These are phyloP conservation scores for Idaea biselata DNA, from an alignment of 2,888 invertebrate species.

Conservation along the genomic window DNA sequence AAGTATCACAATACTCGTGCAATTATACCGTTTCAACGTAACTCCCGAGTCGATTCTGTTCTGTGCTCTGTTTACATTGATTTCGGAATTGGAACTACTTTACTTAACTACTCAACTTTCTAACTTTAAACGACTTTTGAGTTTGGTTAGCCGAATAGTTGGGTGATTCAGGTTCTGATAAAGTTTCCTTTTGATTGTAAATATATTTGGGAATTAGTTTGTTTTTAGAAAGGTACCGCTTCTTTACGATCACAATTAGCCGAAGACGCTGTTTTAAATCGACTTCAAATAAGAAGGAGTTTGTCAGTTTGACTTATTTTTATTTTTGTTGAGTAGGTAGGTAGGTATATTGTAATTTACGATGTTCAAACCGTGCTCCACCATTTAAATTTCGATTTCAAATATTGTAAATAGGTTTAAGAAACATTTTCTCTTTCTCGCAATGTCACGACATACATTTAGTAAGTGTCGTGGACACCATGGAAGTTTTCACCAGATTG, in stretches of 20 bases:
- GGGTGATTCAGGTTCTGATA: background rate
- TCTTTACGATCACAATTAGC: too few species aligned
- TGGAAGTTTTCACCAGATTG: too few species aligned
- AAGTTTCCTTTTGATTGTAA: background rate
- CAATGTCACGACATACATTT: too few species aligned
- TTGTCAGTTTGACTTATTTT: too few species aligned
- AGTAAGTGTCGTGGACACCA: too few species aligned
- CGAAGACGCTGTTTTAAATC: background rate
- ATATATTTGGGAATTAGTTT: background rate
- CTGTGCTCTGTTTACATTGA: constrained; percentile 35
- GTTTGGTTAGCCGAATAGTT: background rate
- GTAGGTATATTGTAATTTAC: too few species aligned
- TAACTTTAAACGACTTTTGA: background rate
- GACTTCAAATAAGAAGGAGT: too few species aligned
- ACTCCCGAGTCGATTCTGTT: constrained; percentile 30
- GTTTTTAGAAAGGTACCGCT: constrained; percentile 10
- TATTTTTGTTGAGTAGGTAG: too few species aligned
- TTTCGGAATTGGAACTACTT: constrained; percentile 1
- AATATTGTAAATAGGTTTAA: too few species aligned
- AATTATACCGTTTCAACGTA: constrained; percentile 56
- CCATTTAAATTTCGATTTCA: too few species aligned
- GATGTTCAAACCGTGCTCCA: too few species aligned
- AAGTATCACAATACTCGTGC: constrained; percentile 51
- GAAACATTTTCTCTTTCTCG: too few species aligned
- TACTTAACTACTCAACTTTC: background rate